Evolutionary conservation across 2,113 vertebrate species (phyloP), one percentile per base, ranked within the genome.

Genomic region (Cyprinodon brontotheroides): DNA sequence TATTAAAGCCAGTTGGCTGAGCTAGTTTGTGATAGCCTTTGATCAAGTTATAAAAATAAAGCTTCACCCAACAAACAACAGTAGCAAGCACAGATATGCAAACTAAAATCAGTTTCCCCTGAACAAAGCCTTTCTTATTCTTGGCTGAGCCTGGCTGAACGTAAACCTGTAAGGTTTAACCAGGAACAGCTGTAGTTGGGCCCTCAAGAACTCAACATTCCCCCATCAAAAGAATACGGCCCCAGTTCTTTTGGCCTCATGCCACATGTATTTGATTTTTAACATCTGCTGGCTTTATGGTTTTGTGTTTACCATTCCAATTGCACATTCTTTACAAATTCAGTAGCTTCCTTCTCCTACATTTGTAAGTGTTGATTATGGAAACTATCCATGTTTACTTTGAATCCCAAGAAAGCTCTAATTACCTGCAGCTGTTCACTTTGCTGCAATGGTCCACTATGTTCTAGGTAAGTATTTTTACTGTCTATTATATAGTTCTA

Each of bases 301-400:
- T 95, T 95, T 93, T 93, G 93, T 87, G 90, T 88, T 95, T 97
- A 96, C 95, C 95, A 95, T 93, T 92, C 93, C 94, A 92, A 90
- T 93, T 95, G 95, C 94, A 95, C 96, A 95, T 97, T 97, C 96
- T 97, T 97, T 96, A 96, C 94, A 96, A 96, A 96, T 96, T 97
- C 96, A 95, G 97, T 96, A 98, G 97, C 97, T 96, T 97, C 96
- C 96, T 97, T 96, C 95, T 95, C 93, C 94, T 95, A 95, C 95
- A 95, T 98, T 98, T 97, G 96, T 96, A 96, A 96, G 97, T 94
- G 95, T 96, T 97, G 96, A 97, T 96, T 95, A 92, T 98, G 97
- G 96, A 98, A 96, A 92, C 94, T 93, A 92, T 96, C 96, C 97
- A 97, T 97, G 96, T 98, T 99, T 97, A 97, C 95, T 96, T 96